These are phyloP conservation scores for Thamnophis sirtalis DNA, from an alignment of 2,113 vertebrate genomes.

Conservation along the genomic window DNA sequence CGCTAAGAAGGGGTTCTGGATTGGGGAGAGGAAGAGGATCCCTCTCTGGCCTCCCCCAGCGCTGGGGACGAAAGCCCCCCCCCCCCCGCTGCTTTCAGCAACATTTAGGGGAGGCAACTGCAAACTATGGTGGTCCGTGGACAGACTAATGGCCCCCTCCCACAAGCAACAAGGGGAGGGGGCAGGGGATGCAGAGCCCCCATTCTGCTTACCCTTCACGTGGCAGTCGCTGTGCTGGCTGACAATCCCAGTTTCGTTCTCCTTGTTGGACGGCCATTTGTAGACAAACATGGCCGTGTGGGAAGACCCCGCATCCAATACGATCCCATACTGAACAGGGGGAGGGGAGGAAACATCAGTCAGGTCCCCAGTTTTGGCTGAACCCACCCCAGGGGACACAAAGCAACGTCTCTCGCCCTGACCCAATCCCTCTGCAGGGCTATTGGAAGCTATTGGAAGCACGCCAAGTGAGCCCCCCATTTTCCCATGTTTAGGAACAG, in stretches of 20 bases:
- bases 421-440: background rate
- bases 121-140: background rate
- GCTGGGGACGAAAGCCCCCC: background rate
- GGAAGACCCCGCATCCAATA: conserved; percentile 85
- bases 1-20: background rate
- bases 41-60: background rate
- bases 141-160: background rate
- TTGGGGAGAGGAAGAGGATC: background rate
- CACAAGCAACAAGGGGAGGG: background rate
- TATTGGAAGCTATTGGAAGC: no score
- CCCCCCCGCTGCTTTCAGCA: background rate
- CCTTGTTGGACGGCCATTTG: conserved; percentile 80
- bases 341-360: no score
- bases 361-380: background rate
- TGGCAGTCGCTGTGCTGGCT: conserved; percentile 75
- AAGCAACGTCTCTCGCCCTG: no score
- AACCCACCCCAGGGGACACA: background rate
- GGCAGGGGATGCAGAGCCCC: background rate
- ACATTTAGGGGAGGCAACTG: background rate
- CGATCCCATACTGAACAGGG: conserved; percentile 68
- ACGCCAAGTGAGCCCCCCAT: no score
- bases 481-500: background rate
- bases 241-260: conserved; percentile 82
- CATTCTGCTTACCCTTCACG: conserved; percentile 62
- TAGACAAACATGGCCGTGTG: conserved; percentile 82